Percentiles rank a stretch among this genome's conserved stretches.
phyloP scores from a whole-genome alignment of 92 coral and sea anemone genomes.

The Parazoanthus darwini region DNA sequence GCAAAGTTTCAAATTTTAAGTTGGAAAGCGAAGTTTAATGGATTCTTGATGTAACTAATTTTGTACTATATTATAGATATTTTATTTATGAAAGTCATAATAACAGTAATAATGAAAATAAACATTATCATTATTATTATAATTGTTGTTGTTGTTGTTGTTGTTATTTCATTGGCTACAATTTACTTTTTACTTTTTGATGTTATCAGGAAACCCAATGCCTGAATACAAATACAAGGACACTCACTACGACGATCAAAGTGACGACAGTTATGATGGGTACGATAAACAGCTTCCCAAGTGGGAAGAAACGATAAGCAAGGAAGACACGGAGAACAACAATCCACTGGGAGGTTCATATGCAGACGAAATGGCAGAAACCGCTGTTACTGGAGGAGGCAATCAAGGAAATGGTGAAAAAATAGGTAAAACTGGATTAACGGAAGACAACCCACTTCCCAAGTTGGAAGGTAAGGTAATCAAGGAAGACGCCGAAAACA shows the following conservation, averaged over 20 bases:
- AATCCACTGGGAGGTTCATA: constrained; percentile 24
- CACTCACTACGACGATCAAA: constrained; percentile 32
- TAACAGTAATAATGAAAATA: too few species aligned
- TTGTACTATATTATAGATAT: too few species aligned
- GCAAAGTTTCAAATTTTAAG: too few species aligned
- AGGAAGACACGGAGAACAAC: constrained; percentile 9
- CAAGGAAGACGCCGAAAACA: constrained; percentile 16
- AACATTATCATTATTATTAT: too few species aligned
- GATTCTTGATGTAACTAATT: too few species aligned
- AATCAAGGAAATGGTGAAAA: background rate
- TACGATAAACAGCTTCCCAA: constrained; percentile 31
- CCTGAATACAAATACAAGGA: constrained; percentile 79
- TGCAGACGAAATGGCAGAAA: background rate
- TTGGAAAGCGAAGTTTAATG: too few species aligned
- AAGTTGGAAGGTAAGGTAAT: constrained; percentile 14
- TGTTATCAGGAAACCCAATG: constrained; percentile 55
- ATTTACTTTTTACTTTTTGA: background rate
- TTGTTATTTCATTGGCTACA: too few species aligned
- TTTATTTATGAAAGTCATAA: too few species aligned
- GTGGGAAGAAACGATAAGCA: constrained; percentile 28
- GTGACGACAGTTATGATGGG: constrained; percentile 32
- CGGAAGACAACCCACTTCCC: constrained; percentile 2
- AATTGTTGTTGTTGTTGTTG: too few species aligned
- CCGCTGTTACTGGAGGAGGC: background rate
- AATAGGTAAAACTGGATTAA: background rate